A percentile compares a stretch with the other conserved stretches of the same genome.
Evolutionary conservation across 2,797 vertebrate genomes (phyloP).

Genomic region (Cossypha caffra): DNA sequence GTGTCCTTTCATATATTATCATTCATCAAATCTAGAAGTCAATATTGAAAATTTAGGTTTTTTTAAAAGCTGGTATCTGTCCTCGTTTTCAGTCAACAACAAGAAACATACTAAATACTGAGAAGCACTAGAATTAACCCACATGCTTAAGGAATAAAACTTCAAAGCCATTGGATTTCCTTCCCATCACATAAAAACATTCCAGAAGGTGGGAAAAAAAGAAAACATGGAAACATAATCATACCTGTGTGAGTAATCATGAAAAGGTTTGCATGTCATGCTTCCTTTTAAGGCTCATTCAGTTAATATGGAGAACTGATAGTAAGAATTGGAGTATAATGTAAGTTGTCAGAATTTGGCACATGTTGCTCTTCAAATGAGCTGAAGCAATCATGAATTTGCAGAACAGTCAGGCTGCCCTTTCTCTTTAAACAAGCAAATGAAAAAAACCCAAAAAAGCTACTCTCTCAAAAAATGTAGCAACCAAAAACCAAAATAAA

Average conservation of each 20-base stretch:
- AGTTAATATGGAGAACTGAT: neutral
- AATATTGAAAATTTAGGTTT: neutral
- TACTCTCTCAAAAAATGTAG: neutral
- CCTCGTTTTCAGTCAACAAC: neutral
- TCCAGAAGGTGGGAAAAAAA: neutral
- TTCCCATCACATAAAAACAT: neutral
- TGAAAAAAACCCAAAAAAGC: neutral
- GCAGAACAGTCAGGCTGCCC: neutral
- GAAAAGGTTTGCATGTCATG: fast-evolving
- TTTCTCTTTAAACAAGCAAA: neutral
- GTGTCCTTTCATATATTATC: neutral
- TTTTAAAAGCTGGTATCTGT: neutral
- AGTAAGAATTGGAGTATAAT: neutral
- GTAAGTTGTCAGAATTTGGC: neutral
- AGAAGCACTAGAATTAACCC: neutral
- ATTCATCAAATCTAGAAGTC: neutral
- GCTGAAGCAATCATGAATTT: neutral
- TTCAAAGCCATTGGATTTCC: neutral
- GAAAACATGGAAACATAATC: neutral
- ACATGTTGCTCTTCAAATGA: neutral
- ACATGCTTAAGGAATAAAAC: neutral
- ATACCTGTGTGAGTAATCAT: neutral
- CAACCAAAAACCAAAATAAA: neutral
- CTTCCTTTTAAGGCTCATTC: neutral
- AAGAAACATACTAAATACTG: neutral